Conservation (phyloP, 2,113 vertebrate species). For the Amphilophus citrinellus region DNA sequence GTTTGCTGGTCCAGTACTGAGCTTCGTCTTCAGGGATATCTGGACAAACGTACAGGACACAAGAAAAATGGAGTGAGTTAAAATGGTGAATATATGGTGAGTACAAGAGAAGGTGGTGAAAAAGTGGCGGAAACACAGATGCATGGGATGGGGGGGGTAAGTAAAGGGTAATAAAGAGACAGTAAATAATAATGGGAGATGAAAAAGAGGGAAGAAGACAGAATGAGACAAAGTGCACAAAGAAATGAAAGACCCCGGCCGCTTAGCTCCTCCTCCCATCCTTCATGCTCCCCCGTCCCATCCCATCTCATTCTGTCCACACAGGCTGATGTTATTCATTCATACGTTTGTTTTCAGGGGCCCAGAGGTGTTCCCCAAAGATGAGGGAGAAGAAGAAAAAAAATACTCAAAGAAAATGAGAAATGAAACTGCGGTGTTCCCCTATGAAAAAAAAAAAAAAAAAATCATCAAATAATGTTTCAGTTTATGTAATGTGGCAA, state of each 20-base stretch:
- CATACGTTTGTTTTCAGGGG: conserved; percentile 24
- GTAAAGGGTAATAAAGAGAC: not conserved
- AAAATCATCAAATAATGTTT: not conserved
- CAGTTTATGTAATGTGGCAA: not conserved
- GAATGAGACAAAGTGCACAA: conserved; percentile 8
- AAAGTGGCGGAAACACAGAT: not conserved
- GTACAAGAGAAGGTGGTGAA: not conserved
- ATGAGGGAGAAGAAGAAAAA: rapidly evolving
- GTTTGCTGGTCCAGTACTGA: conserved; percentile 94
- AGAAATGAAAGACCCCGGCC: conserved; percentile 1
- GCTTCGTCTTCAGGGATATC: conserved; percentile 98
- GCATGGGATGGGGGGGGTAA: too few relatives aligned
- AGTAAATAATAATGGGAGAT: conserved; percentile 10
- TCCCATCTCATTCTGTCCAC: not conserved
- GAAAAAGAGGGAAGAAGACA: not conserved
- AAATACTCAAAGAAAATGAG: not conserved
- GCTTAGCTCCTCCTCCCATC: conserved; percentile 32
- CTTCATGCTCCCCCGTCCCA: not conserved
- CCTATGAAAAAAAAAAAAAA: not conserved
- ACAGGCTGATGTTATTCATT: conserved; percentile 38
- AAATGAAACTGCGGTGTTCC: not conserved
- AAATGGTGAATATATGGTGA: not conserved
- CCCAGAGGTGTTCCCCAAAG: not conserved
- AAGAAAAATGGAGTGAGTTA: not conserved
- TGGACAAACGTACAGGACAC: conserved; percentile 52